Conservation (phyloP, 2,113 vertebrate genomes). For the Pithys albifrons region DNA sequence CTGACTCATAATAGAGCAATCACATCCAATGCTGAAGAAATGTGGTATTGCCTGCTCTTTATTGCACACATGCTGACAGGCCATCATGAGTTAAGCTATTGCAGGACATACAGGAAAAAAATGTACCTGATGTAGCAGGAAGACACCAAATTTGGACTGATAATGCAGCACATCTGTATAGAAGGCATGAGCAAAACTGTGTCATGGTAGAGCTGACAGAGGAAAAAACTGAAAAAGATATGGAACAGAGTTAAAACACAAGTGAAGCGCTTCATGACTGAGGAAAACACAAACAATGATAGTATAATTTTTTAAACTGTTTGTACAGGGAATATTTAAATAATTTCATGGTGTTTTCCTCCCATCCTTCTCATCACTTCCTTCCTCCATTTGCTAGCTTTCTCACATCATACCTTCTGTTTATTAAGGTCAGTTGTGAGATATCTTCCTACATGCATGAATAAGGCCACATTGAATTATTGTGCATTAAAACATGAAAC, state of each 20-base stretch:
- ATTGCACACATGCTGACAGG: accelerated
- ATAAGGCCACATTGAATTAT: not conserved
- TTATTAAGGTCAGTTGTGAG: not conserved
- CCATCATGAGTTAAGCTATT: not conserved
- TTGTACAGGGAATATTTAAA: not conserved
- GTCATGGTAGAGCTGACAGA: not conserved
- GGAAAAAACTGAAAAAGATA: not conserved
- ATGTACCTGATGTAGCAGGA: not conserved
- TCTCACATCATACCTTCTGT: not conserved
- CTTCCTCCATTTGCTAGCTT: not conserved
- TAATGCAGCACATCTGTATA: not conserved
- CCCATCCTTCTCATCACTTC: not conserved
- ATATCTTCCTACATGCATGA: not conserved
- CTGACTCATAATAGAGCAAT: not conserved
- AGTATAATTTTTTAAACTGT: not conserved
- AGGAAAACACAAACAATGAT: not conserved
- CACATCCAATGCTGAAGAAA: not conserved
- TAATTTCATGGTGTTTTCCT: not conserved
- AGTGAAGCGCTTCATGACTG: not conserved
- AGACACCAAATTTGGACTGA: not conserved
- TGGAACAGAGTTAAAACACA: accelerated
- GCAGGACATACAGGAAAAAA: not conserved
- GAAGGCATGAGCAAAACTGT: not conserved
- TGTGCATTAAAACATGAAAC: not conserved
- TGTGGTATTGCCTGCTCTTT: not conserved